Percentiles rank a stretch among this genome's conserved stretches.
phyloP scores from a whole-genome alignment of 2,113 vertebrate genomes.

The Tricholaema leucomelas region DNA sequence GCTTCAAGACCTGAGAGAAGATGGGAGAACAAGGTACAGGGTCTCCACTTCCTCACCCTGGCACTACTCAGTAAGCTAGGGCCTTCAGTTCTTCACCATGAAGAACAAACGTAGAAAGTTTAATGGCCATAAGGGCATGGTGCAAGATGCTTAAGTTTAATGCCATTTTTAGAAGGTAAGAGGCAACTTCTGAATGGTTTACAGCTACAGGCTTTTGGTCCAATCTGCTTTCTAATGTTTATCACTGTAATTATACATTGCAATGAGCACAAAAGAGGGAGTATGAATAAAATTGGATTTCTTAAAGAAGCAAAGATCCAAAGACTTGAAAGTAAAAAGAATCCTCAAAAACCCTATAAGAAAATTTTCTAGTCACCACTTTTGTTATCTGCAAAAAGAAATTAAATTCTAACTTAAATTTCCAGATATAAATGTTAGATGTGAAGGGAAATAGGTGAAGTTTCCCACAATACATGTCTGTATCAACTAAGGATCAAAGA shows the following conservation, averaged over 20 bases:
- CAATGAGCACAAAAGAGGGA: background rate
- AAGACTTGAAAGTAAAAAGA: background rate
- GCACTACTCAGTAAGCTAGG: background rate
- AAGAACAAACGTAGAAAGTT: background rate
- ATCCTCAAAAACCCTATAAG: background rate
- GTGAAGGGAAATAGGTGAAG: background rate
- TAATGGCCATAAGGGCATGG: background rate
- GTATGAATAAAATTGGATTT: background rate
- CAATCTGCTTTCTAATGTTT: background rate
- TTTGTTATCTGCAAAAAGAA: background rate
- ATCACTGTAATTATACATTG: background rate
- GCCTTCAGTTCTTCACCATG: background rate
- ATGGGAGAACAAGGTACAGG: background rate
- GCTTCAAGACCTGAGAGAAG: conserved; percentile 17
- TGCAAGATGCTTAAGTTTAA: background rate
- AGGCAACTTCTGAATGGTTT: background rate
- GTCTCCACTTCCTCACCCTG: background rate
- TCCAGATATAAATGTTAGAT: background rate
- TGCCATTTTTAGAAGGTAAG: background rate
- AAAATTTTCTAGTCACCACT: background rate
- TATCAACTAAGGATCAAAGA: background rate
- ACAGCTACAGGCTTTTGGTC: background rate
- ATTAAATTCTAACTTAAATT: background rate
- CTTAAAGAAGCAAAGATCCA: background rate
- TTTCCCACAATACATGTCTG: background rate